These are phyloP conservation scores for Cryptotis parvus DNA, from an alignment of 2,113 vertebrate species.

Conservation along the genomic window DNA sequence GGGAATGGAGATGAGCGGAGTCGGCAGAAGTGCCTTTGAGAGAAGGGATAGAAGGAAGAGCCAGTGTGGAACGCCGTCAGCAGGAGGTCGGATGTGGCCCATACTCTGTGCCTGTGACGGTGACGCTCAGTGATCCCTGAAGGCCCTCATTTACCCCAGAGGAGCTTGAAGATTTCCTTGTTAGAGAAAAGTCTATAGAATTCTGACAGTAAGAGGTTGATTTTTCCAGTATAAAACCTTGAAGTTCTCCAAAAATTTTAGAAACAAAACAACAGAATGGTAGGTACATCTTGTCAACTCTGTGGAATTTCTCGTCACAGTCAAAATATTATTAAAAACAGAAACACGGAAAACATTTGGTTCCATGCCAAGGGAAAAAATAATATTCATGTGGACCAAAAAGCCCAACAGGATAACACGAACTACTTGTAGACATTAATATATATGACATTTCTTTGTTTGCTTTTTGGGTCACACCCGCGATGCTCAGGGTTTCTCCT, in stretches of 20 bases:
- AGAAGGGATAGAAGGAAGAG: not conserved
- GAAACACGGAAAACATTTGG: conserved; percentile 36
- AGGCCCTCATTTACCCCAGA: no score
- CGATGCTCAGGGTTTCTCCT: no score
- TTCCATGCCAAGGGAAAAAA: not conserved
- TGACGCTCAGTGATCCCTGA: no score
- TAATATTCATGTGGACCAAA: not conserved
- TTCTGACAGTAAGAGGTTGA: no score
- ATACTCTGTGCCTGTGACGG: not conserved
- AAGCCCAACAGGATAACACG: not conserved
- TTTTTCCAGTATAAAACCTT: no score
- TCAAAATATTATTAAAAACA: conserved; percentile 41
- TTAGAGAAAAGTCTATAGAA: no score
- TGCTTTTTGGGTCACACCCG: no score
- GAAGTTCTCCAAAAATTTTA: no score
- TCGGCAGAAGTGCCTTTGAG: not conserved
- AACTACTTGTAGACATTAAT: conserved; percentile 18
- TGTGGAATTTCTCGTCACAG: not conserved
- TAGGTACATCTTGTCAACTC: not conserved
- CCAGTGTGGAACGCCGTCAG: not conserved
- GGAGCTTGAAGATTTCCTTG: no score
- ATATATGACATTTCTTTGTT: conserved; percentile 1
- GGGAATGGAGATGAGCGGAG: not conserved
- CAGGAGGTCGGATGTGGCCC: not conserved
- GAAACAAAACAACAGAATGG: not conserved